Evolutionary conservation across 2,113 vertebrate species (phyloP).

Genomic region (Perca fluviatilis): DNA sequence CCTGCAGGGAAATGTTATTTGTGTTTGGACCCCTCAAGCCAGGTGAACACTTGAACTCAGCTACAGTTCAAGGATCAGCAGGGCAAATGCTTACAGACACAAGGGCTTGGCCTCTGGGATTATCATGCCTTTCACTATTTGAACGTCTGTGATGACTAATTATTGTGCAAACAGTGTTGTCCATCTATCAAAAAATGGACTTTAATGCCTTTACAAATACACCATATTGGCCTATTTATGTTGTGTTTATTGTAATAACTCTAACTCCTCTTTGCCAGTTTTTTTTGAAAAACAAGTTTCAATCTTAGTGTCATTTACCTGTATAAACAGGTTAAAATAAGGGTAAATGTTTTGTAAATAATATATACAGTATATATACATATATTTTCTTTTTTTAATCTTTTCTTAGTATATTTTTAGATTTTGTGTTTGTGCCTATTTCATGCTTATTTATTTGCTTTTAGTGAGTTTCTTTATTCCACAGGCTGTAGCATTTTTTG

Average conservation of each 20-base stretch:
- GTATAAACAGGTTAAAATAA: background rate
- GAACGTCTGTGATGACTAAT: constrained; percentile 1
- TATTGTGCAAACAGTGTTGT: constrained; percentile 10
- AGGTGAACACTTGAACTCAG: constrained; percentile 15
- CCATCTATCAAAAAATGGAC: constrained; percentile 4
- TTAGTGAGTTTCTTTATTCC: background rate
- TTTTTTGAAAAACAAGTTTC: constrained; percentile 1
- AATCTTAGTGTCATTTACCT: background rate
- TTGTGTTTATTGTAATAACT: background rate
- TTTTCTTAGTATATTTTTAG: constrained; percentile 6
- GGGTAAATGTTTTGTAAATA: background rate
- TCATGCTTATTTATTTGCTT: background rate
- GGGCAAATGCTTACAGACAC: constrained; percentile 17
- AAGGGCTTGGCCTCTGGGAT: constrained; percentile 28
- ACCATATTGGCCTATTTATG: background rate
- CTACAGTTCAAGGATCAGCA: constrained; percentile 3
- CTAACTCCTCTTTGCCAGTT: background rate
- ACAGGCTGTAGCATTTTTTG: background rate
- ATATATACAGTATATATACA: no score
- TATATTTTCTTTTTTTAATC: no score
- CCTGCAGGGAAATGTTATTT: constrained; percentile 13
- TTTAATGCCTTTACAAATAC: background rate
- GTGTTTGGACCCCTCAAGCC: background rate
- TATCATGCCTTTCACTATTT: constrained; percentile 15
- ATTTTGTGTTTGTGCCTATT: background rate